These are phyloP conservation scores for Papilio helenus DNA, from an alignment of 1,140 invertebrate genomes.

Conservation along the genomic window DNA sequence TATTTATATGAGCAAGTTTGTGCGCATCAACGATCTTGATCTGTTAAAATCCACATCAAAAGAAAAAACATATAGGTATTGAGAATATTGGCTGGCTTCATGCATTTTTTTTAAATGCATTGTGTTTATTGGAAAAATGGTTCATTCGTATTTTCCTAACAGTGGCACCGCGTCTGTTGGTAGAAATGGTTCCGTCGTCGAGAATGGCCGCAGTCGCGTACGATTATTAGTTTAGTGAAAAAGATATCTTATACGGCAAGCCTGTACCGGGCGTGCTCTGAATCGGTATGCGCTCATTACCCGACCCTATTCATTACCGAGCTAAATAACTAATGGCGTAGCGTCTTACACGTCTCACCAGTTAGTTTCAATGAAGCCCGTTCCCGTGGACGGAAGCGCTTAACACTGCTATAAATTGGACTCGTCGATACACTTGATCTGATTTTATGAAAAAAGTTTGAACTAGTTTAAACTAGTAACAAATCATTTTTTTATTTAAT, in stretches of 20 bases:
- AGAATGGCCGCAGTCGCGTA: neutral
- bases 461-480: neutral
- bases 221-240: neutral
- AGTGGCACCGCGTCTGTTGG: too few relatives aligned
- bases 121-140: neutral
- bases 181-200: neutral
- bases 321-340: conserved; percentile 65
- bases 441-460: neutral
- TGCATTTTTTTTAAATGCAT: neutral
- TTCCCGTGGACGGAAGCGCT: conserved; percentile 38
- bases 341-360: conserved; percentile 61
- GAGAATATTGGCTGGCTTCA: too few relatives aligned
- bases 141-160: neutral
- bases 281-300: conserved; percentile 74
- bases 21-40: neutral
- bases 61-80: too few relatives aligned
- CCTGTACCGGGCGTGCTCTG: conserved; percentile 65
- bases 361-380: conserved; percentile 66
- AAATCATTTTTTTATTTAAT: neutral
- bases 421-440: neutral
- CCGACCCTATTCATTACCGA: conserved; percentile 70
- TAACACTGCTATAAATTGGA: conserved; percentile 7
- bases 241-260: conserved; percentile 39
- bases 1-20: neutral
- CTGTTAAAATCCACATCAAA: neutral